Evolutionary conservation across 2,113 vertebrate genomes (phyloP).

Genomic region (Chionodraco myersi): DNA sequence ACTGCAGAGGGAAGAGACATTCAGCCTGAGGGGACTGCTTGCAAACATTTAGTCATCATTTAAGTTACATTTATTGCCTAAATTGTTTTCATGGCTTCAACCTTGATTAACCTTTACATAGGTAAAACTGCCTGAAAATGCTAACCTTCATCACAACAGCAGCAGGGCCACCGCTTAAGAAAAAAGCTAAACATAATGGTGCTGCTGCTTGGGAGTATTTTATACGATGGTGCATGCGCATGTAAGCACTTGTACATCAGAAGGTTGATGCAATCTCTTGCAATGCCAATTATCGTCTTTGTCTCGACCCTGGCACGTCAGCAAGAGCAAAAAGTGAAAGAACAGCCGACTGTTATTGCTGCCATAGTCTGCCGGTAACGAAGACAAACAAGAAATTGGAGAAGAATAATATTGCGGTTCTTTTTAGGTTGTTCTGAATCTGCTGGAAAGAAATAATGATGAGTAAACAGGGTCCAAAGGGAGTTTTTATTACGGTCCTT

Average conservation of each 20-base stretch:
- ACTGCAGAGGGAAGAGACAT: not conserved
- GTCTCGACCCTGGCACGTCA: slow-evolving; percentile 43
- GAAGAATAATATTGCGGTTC: not conserved
- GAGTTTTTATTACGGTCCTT: no score
- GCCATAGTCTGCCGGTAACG: not conserved
- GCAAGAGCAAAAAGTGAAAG: slow-evolving; percentile 32
- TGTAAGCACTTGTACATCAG: slow-evolving; percentile 15
- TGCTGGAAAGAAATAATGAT: no score
- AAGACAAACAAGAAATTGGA: not conserved
- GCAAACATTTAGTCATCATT: not conserved
- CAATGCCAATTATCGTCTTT: slow-evolving; percentile 56
- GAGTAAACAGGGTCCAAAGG: no score
- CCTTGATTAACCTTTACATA: not conserved
- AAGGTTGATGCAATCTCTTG: slow-evolving; percentile 67
- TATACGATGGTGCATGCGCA: not conserved
- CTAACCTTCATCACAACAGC: not conserved
- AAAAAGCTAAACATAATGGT: not conserved
- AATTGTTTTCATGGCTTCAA: not conserved
- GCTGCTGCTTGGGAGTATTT: slow-evolving; percentile 3
- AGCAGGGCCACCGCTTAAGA: not conserved
- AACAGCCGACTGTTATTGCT: not conserved
- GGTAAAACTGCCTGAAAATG: not conserved
- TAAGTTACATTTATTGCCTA: not conserved
- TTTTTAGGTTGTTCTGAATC: not conserved
- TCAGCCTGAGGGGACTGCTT: not conserved